Evolutionary conservation across 2,113 vertebrate genomes (phyloP), one percentile per base, ranked within the genome.

Genomic region (Reinhardtius hippoglossoides): DNA sequence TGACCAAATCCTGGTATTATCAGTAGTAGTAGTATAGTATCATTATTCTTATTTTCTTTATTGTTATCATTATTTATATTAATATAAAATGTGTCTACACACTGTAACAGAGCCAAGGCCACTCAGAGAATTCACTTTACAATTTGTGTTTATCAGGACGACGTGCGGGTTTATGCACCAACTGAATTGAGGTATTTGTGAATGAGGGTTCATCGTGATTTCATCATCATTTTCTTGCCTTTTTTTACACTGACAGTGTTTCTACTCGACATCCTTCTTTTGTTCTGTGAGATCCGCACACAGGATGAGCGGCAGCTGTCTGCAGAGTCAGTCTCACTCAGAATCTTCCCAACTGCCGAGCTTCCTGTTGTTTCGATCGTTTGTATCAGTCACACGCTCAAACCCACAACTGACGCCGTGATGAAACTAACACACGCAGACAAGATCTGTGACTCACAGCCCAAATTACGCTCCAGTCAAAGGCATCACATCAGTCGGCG

Each of bases 381-480:
- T 35, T 31, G 12, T 18, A 12, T 76, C 13, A 7, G 16, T 60
- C 8, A 23, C 7, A 80, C 67, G 73, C 18, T 84, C 70, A 80
- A 67, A 80, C 65, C 52, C 44, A 61, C 50, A 71, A 67, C 72
- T 79, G 68, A 73, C 62, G 74, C 18, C 66, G n/a, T 13, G 60
- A 5, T 27, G 48, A 68, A 72, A 63, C 8, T 2, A 27, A 46
- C 7, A 23, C 37, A 24, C n/a, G 0, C 14, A 31, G 1, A 65
- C 12, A 59, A 78, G 82, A 35, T 48, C 44, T 48, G 44, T 48
- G 44, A 48, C 44, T 48, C 44, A 48, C 44, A 48, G 44, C 44
- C 44, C 44, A 18, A 48, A 48, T 48, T 48, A 48, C 44, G 0
- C 44, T 48, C 5, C 44, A 48, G 44, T 48, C 44, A 48, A 48